These are phyloP conservation scores for Diplodus puntazzo DNA, from an alignment of 2,797 vertebrate genomes.

Conservation along the genomic window DNA sequence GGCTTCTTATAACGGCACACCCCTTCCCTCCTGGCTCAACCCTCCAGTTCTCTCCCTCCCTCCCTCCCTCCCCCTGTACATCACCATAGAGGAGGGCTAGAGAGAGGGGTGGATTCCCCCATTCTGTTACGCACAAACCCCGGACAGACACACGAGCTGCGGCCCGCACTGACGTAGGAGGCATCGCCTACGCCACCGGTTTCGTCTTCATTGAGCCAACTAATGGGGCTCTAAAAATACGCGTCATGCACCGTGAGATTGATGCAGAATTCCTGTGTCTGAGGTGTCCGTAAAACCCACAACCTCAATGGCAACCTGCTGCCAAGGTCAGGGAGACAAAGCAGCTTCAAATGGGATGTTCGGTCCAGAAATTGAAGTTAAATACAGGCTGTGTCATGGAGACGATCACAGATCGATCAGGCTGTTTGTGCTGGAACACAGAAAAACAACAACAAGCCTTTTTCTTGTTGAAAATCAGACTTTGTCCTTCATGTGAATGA, in stretches of 20 bases:
- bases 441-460: conserved; percentile 10
- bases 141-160: conserved; percentile 63
- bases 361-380: conserved; percentile 22
- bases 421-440: conserved; percentile 30
- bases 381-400: neutral
- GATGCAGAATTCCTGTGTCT: conserved; percentile 49
- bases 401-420: conserved; percentile 38
- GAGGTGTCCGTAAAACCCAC: conserved; percentile 52
- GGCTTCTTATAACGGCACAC: conserved; percentile 87
- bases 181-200: conserved; percentile 74
- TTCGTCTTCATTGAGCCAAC: conserved; percentile 70
- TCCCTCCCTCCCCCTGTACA: conserved; percentile 46
- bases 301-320: conserved; percentile 19
- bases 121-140: conserved; percentile 77
- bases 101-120: conserved; percentile 77
- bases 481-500: conserved; percentile 20
- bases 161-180: conserved; percentile 77
- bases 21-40: conserved; percentile 83
- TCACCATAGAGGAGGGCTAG: conserved; percentile 63
- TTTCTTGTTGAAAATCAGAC: conserved; percentile 21
- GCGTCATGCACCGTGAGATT: conserved; percentile 57
- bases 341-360: conserved; percentile 1
- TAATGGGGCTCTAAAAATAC: conserved; percentile 79
- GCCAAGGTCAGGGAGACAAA: conserved; percentile 53
- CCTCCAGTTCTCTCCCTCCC: conserved; percentile 60